Percentiles rank a stretch among this genome's conserved stretches.
phyloP scores from a whole-genome alignment of 2,888 invertebrate species.

The Carabus problematicus region DNA sequence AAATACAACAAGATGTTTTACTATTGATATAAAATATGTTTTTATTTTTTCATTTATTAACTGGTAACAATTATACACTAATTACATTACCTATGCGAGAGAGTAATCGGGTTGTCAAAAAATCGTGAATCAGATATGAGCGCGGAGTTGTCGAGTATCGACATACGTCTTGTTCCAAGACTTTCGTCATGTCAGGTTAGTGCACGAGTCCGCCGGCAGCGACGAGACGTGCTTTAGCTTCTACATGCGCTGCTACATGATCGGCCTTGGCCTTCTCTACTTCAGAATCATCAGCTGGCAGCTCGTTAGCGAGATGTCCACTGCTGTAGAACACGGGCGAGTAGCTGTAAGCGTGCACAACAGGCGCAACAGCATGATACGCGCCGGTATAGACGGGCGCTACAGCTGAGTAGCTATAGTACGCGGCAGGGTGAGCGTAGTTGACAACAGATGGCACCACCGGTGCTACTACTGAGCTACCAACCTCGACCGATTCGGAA shows the following conservation, averaged over 20 bases:
- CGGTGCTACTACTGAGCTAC: background rate
- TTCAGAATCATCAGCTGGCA: slow-evolving; percentile 30
- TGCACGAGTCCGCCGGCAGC: slow-evolving; percentile 25
- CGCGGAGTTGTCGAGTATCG: no score
- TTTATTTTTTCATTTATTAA: background rate
- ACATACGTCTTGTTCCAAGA: background rate
- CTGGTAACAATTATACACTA: slow-evolving; percentile 14
- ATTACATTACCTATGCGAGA: slow-evolving; percentile 5
- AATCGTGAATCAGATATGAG: slow-evolving; percentile 15
- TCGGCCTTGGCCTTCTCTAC: slow-evolving; percentile 20
- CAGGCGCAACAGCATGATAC: slow-evolving; percentile 17
- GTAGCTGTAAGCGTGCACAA: slow-evolving; percentile 21
- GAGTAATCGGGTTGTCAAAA: background rate
- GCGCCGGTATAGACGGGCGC: slow-evolving; percentile 11
- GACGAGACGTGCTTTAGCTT: slow-evolving; percentile 25
- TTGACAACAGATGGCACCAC: slow-evolving; percentile 8
- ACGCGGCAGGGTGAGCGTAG: slow-evolving; percentile 17
- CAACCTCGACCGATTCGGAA: slow-evolving; percentile 21
- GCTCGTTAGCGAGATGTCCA: slow-evolving; percentile 29
- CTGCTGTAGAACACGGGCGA: slow-evolving; percentile 21
- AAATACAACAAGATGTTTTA: no score
- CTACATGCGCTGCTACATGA: slow-evolving; percentile 30
- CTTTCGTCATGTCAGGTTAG: background rate
- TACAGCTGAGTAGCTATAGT: slow-evolving; percentile 7
- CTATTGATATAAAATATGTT: slow-evolving; percentile 1